Percentiles rank a stretch among this genome's conserved stretches.
Conservation (phyloP, 2,888 invertebrate species). For the Euclidia mi region DNA sequence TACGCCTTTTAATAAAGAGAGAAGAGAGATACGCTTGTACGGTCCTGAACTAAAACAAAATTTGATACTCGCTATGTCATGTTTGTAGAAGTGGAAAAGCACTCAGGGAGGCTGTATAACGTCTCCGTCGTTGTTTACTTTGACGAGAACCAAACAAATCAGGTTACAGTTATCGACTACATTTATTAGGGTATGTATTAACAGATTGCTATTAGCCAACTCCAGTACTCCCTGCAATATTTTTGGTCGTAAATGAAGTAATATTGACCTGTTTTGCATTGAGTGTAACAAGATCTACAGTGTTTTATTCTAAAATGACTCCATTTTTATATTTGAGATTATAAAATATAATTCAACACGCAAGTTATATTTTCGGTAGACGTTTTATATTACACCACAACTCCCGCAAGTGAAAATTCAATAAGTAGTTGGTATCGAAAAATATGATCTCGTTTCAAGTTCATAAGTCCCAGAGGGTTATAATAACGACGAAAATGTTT, state of each 20-base stretch:
- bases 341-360: too few relatives aligned
- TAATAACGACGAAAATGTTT: too few relatives aligned
- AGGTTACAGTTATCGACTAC: slow-evolving; percentile 54
- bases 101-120: slow-evolving; percentile 50
- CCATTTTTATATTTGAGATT: too few relatives aligned
- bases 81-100: slow-evolving; percentile 62
- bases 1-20: neutral
- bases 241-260: too few relatives aligned
- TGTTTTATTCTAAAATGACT: too few relatives aligned
- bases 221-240: too few relatives aligned
- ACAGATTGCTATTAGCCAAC: slow-evolving; percentile 1
- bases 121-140: slow-evolving; percentile 50
- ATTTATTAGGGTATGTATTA: slow-evolving; percentile 22
- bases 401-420: too few relatives aligned
- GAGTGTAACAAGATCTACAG: neutral
- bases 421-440: too few relatives aligned
- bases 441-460: too few relatives aligned
- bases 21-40: neutral
- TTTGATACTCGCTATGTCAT: slow-evolving; percentile 59
- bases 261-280: slow-evolving; percentile 25
- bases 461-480: too few relatives aligned
- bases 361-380: too few relatives aligned
- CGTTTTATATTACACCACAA: too few relatives aligned
- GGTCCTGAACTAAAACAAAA: slow-evolving; percentile 35
- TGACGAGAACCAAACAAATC: slow-evolving; percentile 57